Percentiles rank a stretch among this genome's conserved stretches.
Evolutionary conservation across 2,888 invertebrate genomes (phyloP).

Genomic region (Athripsodes cinereus): DNA sequence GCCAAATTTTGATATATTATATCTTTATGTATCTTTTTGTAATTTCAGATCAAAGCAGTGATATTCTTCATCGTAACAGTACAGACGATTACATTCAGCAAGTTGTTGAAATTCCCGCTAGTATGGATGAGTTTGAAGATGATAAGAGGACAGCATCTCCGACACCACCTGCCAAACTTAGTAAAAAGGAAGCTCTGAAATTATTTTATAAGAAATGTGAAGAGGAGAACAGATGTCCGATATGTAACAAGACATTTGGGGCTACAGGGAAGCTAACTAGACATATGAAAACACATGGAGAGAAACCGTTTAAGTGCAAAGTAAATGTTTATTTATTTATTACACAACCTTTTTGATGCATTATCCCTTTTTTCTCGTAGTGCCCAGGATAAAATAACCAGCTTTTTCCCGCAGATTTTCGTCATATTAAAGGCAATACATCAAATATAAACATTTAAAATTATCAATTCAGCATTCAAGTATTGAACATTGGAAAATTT

Average conservation of each 20-base stretch:
- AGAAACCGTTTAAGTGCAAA: slow-evolving; percentile 40
- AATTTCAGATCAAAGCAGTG: background rate
- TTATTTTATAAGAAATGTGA: slow-evolving; percentile 12
- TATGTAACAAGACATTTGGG: slow-evolving; percentile 31
- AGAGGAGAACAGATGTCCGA: slow-evolving; percentile 19
- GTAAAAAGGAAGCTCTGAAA: slow-evolving; percentile 12
- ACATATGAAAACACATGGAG: slow-evolving; percentile 41
- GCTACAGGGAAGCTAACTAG: slow-evolving; percentile 37
- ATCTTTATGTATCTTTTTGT: too few species aligned
- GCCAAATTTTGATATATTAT: too few species aligned
- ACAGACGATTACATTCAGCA: background rate
- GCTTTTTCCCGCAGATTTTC: too few species aligned
- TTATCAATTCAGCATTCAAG: too few species aligned
- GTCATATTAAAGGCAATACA: too few species aligned
- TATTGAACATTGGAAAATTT: too few species aligned
- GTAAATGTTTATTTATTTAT: background rate
- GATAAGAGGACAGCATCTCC: slow-evolving; percentile 3
- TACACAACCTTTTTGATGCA: background rate
- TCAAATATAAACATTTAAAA: too few species aligned
- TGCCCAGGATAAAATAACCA: too few species aligned
- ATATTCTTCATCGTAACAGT: background rate
- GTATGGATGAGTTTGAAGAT: slow-evolving; percentile 17
- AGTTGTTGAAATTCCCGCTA: background rate
- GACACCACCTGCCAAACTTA: slow-evolving; percentile 1
- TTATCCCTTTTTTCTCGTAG: background rate